Conservation (phyloP, 64 coral and sea anemone genomes). For the Acropora tenuis region DNA sequence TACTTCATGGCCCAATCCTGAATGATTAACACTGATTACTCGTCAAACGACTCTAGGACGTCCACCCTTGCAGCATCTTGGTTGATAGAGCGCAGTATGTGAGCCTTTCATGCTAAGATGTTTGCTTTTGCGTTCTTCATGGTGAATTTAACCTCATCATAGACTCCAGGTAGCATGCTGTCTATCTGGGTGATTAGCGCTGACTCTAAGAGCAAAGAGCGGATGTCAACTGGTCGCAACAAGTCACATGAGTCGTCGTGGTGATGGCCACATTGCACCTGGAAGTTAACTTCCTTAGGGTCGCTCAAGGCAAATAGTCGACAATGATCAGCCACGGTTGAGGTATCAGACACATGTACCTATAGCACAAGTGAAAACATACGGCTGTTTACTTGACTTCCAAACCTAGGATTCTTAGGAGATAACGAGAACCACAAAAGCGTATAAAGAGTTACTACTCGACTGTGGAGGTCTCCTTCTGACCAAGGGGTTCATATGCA, state of each 20-base stretch:
- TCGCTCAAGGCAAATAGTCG: background rate
- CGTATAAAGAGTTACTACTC: background rate
- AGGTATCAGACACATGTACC: background rate
- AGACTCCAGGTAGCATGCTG: too few relatives aligned
- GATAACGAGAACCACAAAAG: background rate
- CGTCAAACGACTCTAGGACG: background rate
- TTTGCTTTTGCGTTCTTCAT: too few relatives aligned
- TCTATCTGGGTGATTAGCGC: background rate
- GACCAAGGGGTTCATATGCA: background rate
- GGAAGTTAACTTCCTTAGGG: background rate
- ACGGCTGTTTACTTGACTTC: background rate
- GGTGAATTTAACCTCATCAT: too few relatives aligned
- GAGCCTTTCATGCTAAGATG: conserved; percentile 8
- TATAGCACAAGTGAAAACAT: background rate
- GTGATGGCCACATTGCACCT: background rate
- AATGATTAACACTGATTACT: background rate
- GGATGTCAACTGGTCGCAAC: background rate
- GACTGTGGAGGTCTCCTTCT: background rate
- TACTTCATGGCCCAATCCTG: background rate
- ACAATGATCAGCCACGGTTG: background rate
- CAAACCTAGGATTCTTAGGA: background rate
- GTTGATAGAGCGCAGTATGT: background rate
- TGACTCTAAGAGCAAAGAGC: background rate
- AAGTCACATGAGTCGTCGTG: background rate
- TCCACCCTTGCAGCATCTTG: conserved; percentile 30